Evolutionary conservation across 1,140 invertebrate species (phyloP), one percentile per base, ranked within the genome.

Genomic region (Danaus melanippus): DNA sequence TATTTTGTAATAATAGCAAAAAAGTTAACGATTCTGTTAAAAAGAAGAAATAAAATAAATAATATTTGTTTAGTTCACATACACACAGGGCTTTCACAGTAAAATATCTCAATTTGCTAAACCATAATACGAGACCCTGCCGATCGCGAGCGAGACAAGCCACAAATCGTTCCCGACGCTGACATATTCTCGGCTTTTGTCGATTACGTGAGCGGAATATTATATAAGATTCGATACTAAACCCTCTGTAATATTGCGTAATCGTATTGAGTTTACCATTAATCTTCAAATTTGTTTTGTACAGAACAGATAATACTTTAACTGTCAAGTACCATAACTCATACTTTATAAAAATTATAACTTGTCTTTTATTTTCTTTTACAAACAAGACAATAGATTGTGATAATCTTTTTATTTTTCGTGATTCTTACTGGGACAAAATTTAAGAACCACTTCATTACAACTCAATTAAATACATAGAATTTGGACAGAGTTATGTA

Each of bases 111-210:
- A 49, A 55, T 53, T 53, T 58, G 56, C 50, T 49, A 46, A 58
- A 52, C 50, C 45, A 58, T 58, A 58, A 53, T 58, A 58, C 40
- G 15, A 48, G 56, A 45, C 32, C 44, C 41, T 41, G 12, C 46
- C 42, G 56, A 58, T 58, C 57, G 50, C 57, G 57, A 51, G 53
- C 56, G 56, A 58, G 62, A 64, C 62, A 53, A 53, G 53, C 53
- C 57, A 64, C 58, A 64, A 64, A 64, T 64, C 58, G 62, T 54
- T 56, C 43, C 46, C 51, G 51, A 58, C 57, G 57, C 51, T 53
- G 45, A 52, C 53, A 61, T 61, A 66, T 66, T 66, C 60, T 52
- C 57, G 46, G 52, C 60, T 58, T 57, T 55, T 60, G 60, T 62
- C 60, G 52, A 53, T 58, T 62, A 62, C 60, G 60, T 62, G 60